Evolutionary conservation across 2,113 vertebrate genomes (phyloP).

Genomic region (Hippocampus comes): DNA sequence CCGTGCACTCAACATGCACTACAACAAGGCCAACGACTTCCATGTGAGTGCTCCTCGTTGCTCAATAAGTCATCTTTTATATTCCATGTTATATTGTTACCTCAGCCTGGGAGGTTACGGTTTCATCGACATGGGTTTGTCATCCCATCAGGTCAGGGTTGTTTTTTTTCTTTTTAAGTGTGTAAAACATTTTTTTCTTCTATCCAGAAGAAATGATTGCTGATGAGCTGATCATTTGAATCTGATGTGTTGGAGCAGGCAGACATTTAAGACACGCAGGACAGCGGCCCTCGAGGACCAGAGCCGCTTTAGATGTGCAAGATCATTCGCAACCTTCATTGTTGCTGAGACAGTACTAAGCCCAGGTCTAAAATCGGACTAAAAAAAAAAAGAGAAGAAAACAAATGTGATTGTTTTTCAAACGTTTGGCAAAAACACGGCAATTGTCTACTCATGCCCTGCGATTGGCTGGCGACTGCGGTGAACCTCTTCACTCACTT

Average conservation of each 20-base stretch:
- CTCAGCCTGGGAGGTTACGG: not conserved
- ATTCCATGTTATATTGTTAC: conserved; percentile 3
- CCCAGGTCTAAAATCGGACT: not conserved
- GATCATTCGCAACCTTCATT: not conserved
- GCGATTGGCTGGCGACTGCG: too few relatives aligned
- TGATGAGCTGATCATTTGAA: too few relatives aligned
- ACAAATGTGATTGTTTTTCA: not conserved
- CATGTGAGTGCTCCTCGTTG: conserved; percentile 74
- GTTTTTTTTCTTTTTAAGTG: not conserved
- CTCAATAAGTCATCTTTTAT: conserved; percentile 5
- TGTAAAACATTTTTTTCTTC: not conserved
- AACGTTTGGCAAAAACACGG: not conserved
- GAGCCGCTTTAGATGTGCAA: not conserved
- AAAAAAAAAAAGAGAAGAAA: not conserved
- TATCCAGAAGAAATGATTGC: too few relatives aligned
- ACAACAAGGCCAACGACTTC: conserved; percentile 94
- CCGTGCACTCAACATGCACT: conserved; percentile 88
- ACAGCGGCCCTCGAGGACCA: too few relatives aligned
- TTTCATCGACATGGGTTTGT: not conserved
- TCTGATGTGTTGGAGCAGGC: too few relatives aligned
- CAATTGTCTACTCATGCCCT: too few relatives aligned
- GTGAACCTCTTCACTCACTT: too few relatives aligned
- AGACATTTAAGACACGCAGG: too few relatives aligned
- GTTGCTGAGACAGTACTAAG: not conserved
- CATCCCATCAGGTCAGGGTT: not conserved